These are phyloP conservation scores for Mellilla xanthometata DNA, from an alignment of 2,888 invertebrate genomes.

Conservation along the genomic window DNA sequence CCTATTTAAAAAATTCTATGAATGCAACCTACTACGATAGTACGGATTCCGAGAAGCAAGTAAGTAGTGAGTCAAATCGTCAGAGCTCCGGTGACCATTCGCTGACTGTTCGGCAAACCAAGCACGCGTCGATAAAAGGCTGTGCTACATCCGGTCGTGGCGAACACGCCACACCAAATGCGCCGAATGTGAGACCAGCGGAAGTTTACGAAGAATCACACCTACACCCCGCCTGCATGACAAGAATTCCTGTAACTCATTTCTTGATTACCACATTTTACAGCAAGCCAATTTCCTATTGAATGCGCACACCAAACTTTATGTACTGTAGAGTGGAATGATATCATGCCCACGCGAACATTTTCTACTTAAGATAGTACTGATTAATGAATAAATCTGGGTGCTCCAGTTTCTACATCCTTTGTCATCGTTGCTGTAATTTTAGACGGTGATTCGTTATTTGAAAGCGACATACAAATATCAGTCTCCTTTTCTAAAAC, in stretches of 20 bases:
- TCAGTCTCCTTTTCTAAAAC: constrained; percentile 1
- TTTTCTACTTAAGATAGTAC: constrained; percentile 23
- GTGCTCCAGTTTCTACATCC: constrained; percentile 19
- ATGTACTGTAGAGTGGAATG: constrained; percentile 20
- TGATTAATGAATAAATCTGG: constrained; percentile 23
- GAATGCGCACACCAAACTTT: constrained; percentile 26
- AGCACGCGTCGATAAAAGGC: constrained; percentile 62
- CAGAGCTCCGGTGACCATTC: constrained; percentile 31
- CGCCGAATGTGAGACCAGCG: constrained; percentile 57
- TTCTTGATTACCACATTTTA: constrained; percentile 33
- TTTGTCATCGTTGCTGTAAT: constrained; percentile 12
- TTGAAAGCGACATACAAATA: background rate
- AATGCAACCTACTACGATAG: constrained; percentile 28
- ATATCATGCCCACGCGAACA: constrained; percentile 23
- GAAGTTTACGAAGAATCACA: constrained; percentile 62
- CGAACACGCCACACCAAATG: constrained; percentile 49
- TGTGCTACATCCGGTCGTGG: constrained; percentile 58
- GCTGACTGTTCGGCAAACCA: constrained; percentile 47
- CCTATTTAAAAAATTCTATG: constrained; percentile 8
- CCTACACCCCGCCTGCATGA: constrained; percentile 41
- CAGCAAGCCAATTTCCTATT: constrained; percentile 31
- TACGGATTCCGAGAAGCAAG: constrained; percentile 45
- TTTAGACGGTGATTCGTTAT: constrained; percentile 8
- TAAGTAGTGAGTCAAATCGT: constrained; percentile 47
- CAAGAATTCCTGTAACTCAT: constrained; percentile 52